Evolutionary conservation across 2,797 vertebrate species (phyloP).

Genomic region (Picus viridis): DNA sequence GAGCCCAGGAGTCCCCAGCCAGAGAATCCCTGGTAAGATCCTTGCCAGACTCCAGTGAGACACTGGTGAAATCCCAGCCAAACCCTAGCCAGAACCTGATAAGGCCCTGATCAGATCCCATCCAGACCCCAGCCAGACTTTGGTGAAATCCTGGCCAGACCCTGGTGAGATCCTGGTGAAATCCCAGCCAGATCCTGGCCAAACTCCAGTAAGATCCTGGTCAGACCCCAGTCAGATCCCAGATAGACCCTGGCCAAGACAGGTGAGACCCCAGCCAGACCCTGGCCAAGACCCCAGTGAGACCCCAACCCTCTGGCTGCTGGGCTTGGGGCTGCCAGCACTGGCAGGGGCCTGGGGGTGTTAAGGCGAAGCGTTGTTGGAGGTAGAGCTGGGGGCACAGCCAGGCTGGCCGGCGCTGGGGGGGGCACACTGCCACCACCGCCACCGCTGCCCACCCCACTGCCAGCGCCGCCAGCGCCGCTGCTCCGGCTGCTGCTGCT

Average conservation of each 20-base stretch:
- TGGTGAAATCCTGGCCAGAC: too few relatives aligned
- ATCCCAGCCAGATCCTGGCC: too few relatives aligned
- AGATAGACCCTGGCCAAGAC: too few relatives aligned
- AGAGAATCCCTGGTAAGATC: not conserved
- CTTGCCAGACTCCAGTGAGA: too few relatives aligned
- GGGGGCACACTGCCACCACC: not conserved
- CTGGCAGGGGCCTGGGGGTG: constrained; percentile 9
- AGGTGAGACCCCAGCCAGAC: too few relatives aligned
- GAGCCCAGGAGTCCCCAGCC: not conserved
- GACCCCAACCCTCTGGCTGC: too few relatives aligned
- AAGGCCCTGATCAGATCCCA: not conserved
- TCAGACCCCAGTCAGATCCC: too few relatives aligned
- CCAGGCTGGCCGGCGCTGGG: constrained; percentile 34
- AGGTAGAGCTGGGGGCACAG: constrained; percentile 89
- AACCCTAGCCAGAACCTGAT: not conserved
- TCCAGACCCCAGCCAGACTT: too few relatives aligned
- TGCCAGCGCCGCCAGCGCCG: not conserved
- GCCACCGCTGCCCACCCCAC: not conserved
- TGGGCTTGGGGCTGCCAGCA: not conserved
- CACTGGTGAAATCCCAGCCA: too few relatives aligned
- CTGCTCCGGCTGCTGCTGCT: constrained; percentile 12
- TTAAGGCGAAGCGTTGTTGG: constrained; percentile 92
- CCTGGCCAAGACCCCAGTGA: too few relatives aligned
- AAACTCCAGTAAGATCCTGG: too few relatives aligned
- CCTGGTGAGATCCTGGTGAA: too few relatives aligned